Conservation (phyloP, 1,140 invertebrate species). For the Aphaenogaster rudis region DNA sequence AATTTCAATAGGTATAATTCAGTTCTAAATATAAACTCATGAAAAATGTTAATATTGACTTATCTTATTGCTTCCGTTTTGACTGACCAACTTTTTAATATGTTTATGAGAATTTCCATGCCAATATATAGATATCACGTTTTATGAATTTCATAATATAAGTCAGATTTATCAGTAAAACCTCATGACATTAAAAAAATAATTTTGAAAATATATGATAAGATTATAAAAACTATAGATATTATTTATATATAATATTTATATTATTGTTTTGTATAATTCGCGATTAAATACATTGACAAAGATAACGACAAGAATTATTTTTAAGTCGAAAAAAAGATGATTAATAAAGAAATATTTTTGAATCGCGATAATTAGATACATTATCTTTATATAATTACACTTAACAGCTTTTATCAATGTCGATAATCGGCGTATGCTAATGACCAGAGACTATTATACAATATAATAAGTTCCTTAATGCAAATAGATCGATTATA, state of each 20-base stretch:
- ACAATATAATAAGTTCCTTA: constrained; percentile 82
- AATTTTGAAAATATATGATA: neutral
- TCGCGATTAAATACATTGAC: neutral
- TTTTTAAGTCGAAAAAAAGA: neutral
- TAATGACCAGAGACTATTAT: constrained; percentile 76
- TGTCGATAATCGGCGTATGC: constrained; percentile 69
- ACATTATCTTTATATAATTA: constrained; percentile 14
- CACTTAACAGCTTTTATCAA: constrained; percentile 5
- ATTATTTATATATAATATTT: neutral
- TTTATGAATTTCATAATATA: neutral
- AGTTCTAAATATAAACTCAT: neutral
- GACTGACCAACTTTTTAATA: neutral
- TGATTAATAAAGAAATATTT: neutral
- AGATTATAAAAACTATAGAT: neutral
- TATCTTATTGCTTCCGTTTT: neutral
- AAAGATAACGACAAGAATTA: neutral
- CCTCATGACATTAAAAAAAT: neutral
- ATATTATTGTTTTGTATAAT: neutral
- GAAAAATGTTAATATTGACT: neutral
- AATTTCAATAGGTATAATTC: neutral
- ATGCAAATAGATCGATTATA: constrained; percentile 80
- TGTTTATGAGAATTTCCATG: neutral
- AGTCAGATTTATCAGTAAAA: constrained; percentile 1
- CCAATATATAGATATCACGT: neutral
- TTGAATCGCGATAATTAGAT: constrained; percentile 1